Conservation (phyloP, 2,797 vertebrate genomes). For the Numenius phaeopus region DNA sequence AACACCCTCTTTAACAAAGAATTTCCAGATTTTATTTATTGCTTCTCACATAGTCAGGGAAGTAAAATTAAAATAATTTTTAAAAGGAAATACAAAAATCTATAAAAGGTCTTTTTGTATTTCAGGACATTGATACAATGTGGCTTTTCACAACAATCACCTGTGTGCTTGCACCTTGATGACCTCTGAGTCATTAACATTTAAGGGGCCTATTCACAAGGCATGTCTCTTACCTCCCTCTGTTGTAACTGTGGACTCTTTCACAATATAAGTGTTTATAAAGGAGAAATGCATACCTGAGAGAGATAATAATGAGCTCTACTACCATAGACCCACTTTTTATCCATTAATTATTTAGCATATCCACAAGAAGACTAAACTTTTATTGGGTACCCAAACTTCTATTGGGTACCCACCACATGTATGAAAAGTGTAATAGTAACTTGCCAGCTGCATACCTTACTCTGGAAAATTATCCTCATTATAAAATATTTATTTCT, state of each 20-base stretch:
- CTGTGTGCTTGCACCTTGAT: background rate
- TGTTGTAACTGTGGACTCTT: background rate
- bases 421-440: background rate
- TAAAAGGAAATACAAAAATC: background rate
- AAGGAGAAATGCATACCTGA: conserved; percentile 10
- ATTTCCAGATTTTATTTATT: background rate
- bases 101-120: background rate
- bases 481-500: conserved; percentile 65
- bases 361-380: background rate
- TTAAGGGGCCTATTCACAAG: conserved; percentile 15
- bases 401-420: background rate
- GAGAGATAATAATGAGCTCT: conserved; percentile 7
- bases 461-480: conserved; percentile 50
- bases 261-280: conserved; percentile 14
- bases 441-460: conserved; percentile 35
- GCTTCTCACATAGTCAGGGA: background rate
- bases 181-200: conserved; percentile 39
- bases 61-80: background rate
- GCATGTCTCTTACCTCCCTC: background rate
- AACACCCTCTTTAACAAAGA: background rate
- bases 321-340: conserved; percentile 12
- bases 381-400: background rate
- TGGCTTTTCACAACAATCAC: background rate
- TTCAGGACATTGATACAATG: background rate
- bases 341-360: conserved; percentile 43